Evolutionary conservation across 2,113 vertebrate genomes (phyloP), one percentile per base, ranked within the genome.

Genomic region (Capreolus pygargus): DNA sequence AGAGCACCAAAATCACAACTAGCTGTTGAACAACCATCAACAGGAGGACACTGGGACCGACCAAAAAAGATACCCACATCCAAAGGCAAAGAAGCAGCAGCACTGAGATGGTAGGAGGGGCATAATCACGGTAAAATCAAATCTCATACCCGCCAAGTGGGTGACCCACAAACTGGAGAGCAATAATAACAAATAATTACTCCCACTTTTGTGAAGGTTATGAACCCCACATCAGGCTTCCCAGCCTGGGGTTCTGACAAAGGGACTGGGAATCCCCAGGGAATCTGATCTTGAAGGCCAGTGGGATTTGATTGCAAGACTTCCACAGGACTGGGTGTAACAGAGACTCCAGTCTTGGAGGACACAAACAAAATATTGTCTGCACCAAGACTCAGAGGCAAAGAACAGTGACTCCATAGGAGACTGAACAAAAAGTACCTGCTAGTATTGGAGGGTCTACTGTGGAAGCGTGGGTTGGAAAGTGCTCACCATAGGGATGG

Each of bases 41-140:
- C 17, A 67, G 33, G 64, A 21, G 16, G 17, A 67, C 0, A 7
- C 64, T 21, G 64, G 33, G 21, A 21, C 64, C 0, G 0, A 67
- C 30, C 16, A 36, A 67, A 36, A 67, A 67, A 67, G 33, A 36
- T 36, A 67, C 33, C 19, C 33, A 19, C 64, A 67, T 67, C 64
- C 33, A 67, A 67, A 67, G 33, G n/a, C 64, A 67, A 67, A 67
- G 33, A 10, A 67, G 64, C 17, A 67, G 33, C 33, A 67, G 33
- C 64, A 67, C 16, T 67, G 64, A 67, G 33, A 36, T 36, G 33
- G 64, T 67, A 67, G 64, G 64, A 67, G 17, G 64, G 33, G 17
- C 64, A 67, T 33, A 67, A 67, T 67, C 64, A 67, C 4, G 64
- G 19, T 67, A 36, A 67, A 67, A 67, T 67, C 33, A 67, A 67